A percentile compares a stretch with the other conserved stretches of the same genome.
These are phyloP conservation scores for Goniozus legneri DNA, from an alignment of 1,140 invertebrate species.

Conservation along the genomic window DNA sequence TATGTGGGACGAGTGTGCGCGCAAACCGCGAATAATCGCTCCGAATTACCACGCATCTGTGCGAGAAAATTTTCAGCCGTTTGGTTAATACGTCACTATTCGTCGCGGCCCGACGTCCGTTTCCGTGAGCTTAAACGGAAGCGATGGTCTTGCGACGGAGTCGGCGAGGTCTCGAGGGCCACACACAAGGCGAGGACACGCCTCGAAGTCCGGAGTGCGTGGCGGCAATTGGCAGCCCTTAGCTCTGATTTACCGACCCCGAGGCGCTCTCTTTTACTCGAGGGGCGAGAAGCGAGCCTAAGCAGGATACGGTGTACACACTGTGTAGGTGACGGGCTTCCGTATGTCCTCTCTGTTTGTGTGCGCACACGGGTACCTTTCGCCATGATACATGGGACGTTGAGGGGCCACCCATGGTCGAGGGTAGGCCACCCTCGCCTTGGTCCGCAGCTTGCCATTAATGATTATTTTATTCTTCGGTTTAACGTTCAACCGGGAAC, in stretches of 20 bases:
- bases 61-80: constrained; percentile 2
- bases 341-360: too few species aligned
- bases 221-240: constrained; percentile 51
- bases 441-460: constrained; percentile 5
- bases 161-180: too few species aligned
- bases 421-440: constrained; percentile 32
- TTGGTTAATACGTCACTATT: neutral
- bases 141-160: too few species aligned
- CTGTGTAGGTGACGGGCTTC: constrained; percentile 8
- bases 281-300: constrained; percentile 20
- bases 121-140: too few species aligned
- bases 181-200: constrained; percentile 33
- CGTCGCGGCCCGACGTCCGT: neutral
- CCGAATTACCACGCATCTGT: constrained; percentile 46
- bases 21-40: constrained; percentile 32
- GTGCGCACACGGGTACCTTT: constrained; percentile 24
- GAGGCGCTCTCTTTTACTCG: constrained; percentile 18
- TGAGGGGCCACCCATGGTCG: constrained; percentile 32
- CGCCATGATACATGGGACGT: constrained; percentile 30
- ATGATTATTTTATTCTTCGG: constrained; percentile 21
- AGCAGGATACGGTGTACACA: neutral
- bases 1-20: neutral
- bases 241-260: constrained; percentile 45
- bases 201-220: constrained; percentile 29
- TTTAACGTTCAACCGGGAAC: constrained; percentile 4